phyloP scores from a whole-genome alignment of 2,888 invertebrate species.

The Capitulum mitella region DNA sequence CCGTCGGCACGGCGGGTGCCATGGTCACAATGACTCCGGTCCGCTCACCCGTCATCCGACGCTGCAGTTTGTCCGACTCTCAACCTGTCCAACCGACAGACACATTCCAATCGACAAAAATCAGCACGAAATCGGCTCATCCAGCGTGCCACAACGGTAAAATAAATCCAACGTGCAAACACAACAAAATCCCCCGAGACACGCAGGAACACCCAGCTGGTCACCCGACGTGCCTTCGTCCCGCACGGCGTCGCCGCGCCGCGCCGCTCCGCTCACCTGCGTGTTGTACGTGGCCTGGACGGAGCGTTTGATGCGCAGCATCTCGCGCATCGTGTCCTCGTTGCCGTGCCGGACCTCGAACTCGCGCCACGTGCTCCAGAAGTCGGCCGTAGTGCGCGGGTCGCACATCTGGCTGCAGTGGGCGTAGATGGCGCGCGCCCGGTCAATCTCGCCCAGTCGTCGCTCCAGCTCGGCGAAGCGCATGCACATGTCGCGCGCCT shows the following conservation, averaged over 20 bases:
- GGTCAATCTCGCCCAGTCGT: slow-evolving; percentile 94
- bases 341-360: slow-evolving; percentile 99
- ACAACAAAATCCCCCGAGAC: background rate
- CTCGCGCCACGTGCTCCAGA: slow-evolving; percentile 99
- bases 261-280: slow-evolving; percentile 50
- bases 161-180: background rate
- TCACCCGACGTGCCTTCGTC: too few species aligned
- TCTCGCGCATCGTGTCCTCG: slow-evolving; percentile 98
- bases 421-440: slow-evolving; percentile 92
- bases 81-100: too few species aligned
- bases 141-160: background rate
- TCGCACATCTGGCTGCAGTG: slow-evolving; percentile 99
- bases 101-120: too few species aligned
- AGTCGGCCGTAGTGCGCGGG: slow-evolving; percentile 80
- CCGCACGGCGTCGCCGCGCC: background rate
- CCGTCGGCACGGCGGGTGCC: too few species aligned
- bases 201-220: slow-evolving; percentile 17
- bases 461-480: slow-evolving; percentile 97
- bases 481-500: slow-evolving; percentile 90
- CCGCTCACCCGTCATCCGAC: too few species aligned
- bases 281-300: slow-evolving; percentile 98
- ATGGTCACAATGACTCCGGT: too few species aligned
- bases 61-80: too few species aligned
- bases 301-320: slow-evolving; percentile 94
- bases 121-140: too few species aligned